phyloP scores from a whole-genome alignment of 2,888 invertebrate genomes.

The Caenorhabditis plicata region DNA sequence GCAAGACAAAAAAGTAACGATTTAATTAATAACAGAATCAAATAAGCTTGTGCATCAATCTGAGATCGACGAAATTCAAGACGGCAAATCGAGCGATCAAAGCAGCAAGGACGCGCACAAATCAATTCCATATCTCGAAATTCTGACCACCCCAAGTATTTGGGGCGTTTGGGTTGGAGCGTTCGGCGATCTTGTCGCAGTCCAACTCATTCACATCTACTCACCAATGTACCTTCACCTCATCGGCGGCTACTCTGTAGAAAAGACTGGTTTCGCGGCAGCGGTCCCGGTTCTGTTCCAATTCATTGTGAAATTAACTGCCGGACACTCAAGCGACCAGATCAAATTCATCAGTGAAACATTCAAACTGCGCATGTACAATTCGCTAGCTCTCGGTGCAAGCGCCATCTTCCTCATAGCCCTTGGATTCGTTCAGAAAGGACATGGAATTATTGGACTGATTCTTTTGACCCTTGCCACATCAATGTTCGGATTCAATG shows the following conservation, averaged over 20 bases:
- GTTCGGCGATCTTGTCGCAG: slow-evolving; percentile 62
- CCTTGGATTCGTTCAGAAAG: slow-evolving; percentile 49
- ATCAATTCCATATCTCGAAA: slow-evolving; percentile 56
- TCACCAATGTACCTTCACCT: slow-evolving; percentile 44
- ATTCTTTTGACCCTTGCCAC: slow-evolving; percentile 56
- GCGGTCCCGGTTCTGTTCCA: slow-evolving; percentile 62
- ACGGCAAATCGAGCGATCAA: slow-evolving; percentile 22
- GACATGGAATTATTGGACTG: slow-evolving; percentile 45
- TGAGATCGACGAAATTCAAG: slow-evolving; percentile 32
- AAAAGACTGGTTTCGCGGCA: slow-evolving; percentile 63
- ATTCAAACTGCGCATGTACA: slow-evolving; percentile 59
- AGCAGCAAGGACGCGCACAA: slow-evolving; percentile 5
- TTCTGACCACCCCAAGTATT: slow-evolving; percentile 55
- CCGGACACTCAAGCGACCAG: slow-evolving; percentile 59
- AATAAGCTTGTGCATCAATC: slow-evolving; percentile 14
- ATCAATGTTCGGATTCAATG: slow-evolving; percentile 62
- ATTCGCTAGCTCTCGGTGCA: slow-evolving; percentile 56
- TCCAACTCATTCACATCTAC: slow-evolving; percentile 55
- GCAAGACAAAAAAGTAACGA: too few species aligned
- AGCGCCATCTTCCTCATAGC: slow-evolving; percentile 57
- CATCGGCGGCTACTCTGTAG: slow-evolving; percentile 56
- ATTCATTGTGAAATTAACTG: slow-evolving; percentile 59
- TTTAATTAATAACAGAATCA: background rate
- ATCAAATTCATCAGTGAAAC: slow-evolving; percentile 54
- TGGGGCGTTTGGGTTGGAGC: slow-evolving; percentile 64